Percentiles rank a stretch among this genome's conserved stretches.
These are phyloP conservation scores for Pseudocheirus occidentalis DNA, from an alignment of 2,797 vertebrate genomes.

Conservation along the genomic window DNA sequence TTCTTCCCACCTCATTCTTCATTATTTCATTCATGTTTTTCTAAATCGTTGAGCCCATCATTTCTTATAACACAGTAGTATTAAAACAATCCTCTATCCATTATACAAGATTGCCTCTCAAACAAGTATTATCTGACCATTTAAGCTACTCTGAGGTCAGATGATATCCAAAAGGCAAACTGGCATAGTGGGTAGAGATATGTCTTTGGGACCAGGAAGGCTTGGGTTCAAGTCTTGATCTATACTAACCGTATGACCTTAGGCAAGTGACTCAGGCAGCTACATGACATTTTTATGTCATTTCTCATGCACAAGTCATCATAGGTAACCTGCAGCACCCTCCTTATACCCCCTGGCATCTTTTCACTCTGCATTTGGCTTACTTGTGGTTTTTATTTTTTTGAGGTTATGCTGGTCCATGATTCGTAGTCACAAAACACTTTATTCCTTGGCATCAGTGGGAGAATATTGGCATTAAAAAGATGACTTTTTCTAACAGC, in stretches of 20 bases:
- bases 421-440: neutral
- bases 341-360: neutral
- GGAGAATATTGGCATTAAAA: neutral
- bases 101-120: neutral
- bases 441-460: neutral
- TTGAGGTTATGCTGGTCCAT: neutral
- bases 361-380: neutral
- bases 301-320: neutral
- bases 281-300: neutral
- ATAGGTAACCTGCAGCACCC: neutral
- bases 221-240: neutral
- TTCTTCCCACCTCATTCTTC: neutral
- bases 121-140: neutral
- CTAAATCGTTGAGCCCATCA: neutral
- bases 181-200: neutral
- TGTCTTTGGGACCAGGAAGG: neutral
- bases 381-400: neutral
- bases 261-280: neutral
- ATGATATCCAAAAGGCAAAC: neutral
- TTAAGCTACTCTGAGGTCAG: neutral
- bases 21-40: neutral
- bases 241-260: neutral
- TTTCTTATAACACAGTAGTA: neutral
- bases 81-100: neutral
- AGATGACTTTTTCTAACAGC: neutral